Evolutionary conservation across 2,113 vertebrate genomes (phyloP).

Genomic region (Toxotes jaculatrix): DNA sequence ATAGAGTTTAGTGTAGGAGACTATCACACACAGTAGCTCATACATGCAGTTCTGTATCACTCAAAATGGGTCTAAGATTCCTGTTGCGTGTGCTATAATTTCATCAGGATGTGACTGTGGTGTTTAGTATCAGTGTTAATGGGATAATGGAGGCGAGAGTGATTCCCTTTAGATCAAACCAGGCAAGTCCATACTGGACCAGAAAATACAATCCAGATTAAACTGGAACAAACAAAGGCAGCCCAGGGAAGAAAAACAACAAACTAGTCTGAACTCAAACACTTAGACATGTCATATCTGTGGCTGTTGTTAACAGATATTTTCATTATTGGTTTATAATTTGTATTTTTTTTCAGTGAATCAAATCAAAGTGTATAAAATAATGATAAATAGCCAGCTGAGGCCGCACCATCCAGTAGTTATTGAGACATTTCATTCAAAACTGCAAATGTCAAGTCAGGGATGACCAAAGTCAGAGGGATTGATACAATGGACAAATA

Average conservation of each 20-base stretch:
- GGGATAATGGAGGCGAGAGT: slow-evolving; percentile 48
- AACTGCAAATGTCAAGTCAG: background rate
- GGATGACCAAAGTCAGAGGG: background rate
- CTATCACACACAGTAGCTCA: background rate
- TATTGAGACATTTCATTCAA: background rate
- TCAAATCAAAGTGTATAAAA: background rate
- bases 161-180: slow-evolving; percentile 42
- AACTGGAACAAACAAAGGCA: slow-evolving; percentile 17
- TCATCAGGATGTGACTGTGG: slow-evolving; percentile 48
- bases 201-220: slow-evolving; percentile 12
- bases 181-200: slow-evolving; percentile 23
- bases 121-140: slow-evolving; percentile 63
- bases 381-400: background rate
- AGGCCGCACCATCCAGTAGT: background rate
- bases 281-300: background rate
- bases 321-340: background rate
- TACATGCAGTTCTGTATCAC: slow-evolving; percentile 15
- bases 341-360: background rate
- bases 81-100: slow-evolving; percentile 52
- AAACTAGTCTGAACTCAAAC: background rate
- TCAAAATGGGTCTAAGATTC: slow-evolving; percentile 48
- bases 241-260: background rate
- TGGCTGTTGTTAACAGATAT: background rate
- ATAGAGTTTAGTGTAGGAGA: background rate
- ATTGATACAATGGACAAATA: background rate